These are phyloP conservation scores for Phortica variegata DNA, from an alignment of 1,140 invertebrate species.

Conservation along the genomic window DNA sequence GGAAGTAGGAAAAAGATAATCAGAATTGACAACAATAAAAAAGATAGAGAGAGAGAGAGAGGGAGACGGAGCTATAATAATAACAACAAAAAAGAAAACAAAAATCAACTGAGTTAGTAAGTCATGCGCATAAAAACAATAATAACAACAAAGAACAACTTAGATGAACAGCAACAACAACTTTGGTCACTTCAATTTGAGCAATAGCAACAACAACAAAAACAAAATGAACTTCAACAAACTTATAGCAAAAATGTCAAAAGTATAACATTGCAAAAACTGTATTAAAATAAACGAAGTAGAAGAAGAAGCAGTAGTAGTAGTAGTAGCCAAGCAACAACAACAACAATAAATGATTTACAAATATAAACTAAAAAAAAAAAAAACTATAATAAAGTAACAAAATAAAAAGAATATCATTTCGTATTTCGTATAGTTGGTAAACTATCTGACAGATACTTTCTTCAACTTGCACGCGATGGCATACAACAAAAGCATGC, in stretches of 20 bases:
- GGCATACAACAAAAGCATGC: too few relatives aligned
- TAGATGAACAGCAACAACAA: slow-evolving; percentile 6
- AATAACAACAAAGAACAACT: not conserved
- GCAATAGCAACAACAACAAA: slow-evolving; percentile 1
- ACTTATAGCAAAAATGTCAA: slow-evolving; percentile 35
- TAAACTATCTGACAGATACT: too few relatives aligned
- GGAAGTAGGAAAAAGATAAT: slow-evolving; percentile 31
- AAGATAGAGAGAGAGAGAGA: not conserved
- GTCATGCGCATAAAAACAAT: slow-evolving; percentile 5
- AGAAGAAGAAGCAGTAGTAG: too few relatives aligned
- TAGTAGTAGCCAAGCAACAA: too few relatives aligned
- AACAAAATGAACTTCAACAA: slow-evolving; percentile 34
- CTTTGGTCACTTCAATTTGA: not conserved
- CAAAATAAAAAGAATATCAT: too few relatives aligned
- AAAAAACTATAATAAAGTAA: too few relatives aligned
- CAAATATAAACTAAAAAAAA: too few relatives aligned
- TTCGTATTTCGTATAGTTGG: too few relatives aligned
- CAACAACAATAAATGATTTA: too few relatives aligned
- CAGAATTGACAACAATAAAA: slow-evolving; percentile 13
- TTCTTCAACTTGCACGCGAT: too few relatives aligned
- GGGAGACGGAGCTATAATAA: too few relatives aligned
- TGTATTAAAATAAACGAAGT: too few relatives aligned
- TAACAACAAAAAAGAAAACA: not conserved
- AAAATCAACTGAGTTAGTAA: not conserved
- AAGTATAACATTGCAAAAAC: slow-evolving; percentile 24